phyloP scores from a whole-genome alignment of 2,113 vertebrate species.

The Callipepla californica region DNA sequence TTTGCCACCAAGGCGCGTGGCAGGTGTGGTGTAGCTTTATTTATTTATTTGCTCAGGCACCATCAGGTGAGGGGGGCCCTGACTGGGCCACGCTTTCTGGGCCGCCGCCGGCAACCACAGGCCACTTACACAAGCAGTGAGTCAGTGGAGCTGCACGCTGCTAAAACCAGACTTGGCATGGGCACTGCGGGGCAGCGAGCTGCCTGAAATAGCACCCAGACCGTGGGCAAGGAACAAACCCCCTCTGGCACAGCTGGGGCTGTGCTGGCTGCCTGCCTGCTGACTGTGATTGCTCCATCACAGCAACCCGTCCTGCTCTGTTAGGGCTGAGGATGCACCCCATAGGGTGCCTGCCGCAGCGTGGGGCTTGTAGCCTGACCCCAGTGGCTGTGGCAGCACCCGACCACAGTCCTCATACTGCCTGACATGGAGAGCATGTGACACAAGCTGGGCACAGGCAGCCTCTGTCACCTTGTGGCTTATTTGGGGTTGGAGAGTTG shows the following conservation, averaged over 20 bases:
- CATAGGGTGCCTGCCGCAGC: background rate
- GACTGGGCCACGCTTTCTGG: conserved; percentile 50
- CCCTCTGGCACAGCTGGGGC: background rate
- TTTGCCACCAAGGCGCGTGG: conserved; percentile 49
- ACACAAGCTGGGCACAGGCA: background rate
- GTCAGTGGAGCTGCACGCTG: conserved; percentile 76
- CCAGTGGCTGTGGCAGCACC: background rate
- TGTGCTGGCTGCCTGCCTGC: background rate
- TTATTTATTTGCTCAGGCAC: conserved; percentile 79
- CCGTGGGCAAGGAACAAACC: conserved; percentile 29
- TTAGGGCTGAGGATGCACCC: background rate
- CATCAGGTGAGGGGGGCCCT: conserved; percentile 74
- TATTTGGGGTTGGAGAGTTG: background rate
- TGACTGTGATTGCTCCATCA: background rate
- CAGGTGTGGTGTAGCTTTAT: background rate
- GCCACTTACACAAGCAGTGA: conserved; percentile 77
- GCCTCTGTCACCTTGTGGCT: background rate
- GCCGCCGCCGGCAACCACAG: conserved; percentile 71
- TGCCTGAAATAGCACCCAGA: conserved; percentile 76
- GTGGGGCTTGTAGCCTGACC: background rate
- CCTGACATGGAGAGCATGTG: background rate
- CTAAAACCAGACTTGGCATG: conserved; percentile 77
- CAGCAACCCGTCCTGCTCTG: background rate
- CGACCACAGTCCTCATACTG: background rate
- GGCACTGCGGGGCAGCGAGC: conserved; percentile 32